Conservation (phyloP, 2,888 invertebrate genomes). For the Bimastos eiseni region DNA sequence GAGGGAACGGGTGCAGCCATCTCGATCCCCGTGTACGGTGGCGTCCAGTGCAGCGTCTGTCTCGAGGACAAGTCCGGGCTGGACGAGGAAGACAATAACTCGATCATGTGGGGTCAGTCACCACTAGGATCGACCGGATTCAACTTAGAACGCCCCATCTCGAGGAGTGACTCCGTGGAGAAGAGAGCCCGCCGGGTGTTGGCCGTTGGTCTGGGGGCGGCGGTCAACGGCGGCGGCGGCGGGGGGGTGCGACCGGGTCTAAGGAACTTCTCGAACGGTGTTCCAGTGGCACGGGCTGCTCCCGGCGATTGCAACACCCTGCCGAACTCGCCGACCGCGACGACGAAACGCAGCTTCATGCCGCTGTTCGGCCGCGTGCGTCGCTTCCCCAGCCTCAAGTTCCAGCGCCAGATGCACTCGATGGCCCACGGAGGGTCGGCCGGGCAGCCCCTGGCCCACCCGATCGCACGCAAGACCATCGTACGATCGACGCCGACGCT, state of each 20-base stretch:
- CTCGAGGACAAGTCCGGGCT: constrained; percentile 15
- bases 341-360: constrained; percentile 27
- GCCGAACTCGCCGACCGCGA: constrained; percentile 35
- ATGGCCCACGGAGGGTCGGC: not conserved
- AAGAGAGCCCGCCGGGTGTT: not conserved
- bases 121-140: not conserved
- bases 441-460: constrained; percentile 7
- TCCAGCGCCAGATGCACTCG: constrained; percentile 31
- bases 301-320: constrained; percentile 31
- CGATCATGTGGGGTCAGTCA: not conserved
- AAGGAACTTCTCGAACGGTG: constrained; percentile 18
- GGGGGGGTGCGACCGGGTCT: not conserved
- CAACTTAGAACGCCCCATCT: not conserved
- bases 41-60: constrained; percentile 13
- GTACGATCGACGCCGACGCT: constrained; percentile 29
- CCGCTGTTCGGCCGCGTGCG: constrained; percentile 34
- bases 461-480: constrained; percentile 7
- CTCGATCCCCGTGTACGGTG: not conserved
- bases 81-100: constrained; percentile 21
- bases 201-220: not conserved
- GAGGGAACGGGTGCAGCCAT: not conserved
- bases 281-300: not conserved
- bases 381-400: constrained; percentile 36
- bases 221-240: constrained; percentile 23
- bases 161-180: constrained; percentile 21